Conservation (phyloP, 2,888 invertebrate genomes). For the Acronicta alni region DNA sequence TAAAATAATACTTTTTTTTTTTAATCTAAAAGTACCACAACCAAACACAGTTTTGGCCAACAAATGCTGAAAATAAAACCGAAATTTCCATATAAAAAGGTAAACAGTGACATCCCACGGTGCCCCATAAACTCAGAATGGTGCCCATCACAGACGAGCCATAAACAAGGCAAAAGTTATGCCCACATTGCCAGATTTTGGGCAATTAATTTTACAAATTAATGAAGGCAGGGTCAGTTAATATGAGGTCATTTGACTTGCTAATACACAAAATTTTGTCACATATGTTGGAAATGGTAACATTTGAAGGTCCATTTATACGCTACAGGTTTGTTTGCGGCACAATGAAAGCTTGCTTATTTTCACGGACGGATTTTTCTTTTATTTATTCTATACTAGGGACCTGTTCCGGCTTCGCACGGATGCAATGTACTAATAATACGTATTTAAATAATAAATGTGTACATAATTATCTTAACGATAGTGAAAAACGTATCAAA, state of each 20-base stretch:
- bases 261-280: constrained; percentile 47
- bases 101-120: constrained; percentile 38
- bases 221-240: constrained; percentile 52
- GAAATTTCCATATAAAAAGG: constrained; percentile 26
- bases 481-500: too few relatives aligned
- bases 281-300: constrained; percentile 25
- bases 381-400: not conserved
- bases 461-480: too few relatives aligned
- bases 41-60: not conserved
- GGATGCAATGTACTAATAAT: too few relatives aligned
- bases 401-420: not conserved
- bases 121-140: constrained; percentile 60
- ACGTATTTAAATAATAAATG: too few relatives aligned
- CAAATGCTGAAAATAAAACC: not conserved
- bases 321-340: constrained; percentile 31
- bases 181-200: constrained; percentile 66
- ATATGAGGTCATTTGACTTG: constrained; percentile 55
- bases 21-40: too few relatives aligned
- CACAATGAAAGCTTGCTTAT: constrained; percentile 19
- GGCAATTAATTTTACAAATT: constrained; percentile 67
- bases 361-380: constrained; percentile 7
- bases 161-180: constrained; percentile 64
- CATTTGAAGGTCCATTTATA: constrained; percentile 30
- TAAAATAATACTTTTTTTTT: too few relatives aligned
- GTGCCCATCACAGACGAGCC: constrained; percentile 59